Evolutionary conservation across 2,888 invertebrate genomes (phyloP), one percentile per base, ranked within the genome.

Genomic region (Venusia cambrica): DNA sequence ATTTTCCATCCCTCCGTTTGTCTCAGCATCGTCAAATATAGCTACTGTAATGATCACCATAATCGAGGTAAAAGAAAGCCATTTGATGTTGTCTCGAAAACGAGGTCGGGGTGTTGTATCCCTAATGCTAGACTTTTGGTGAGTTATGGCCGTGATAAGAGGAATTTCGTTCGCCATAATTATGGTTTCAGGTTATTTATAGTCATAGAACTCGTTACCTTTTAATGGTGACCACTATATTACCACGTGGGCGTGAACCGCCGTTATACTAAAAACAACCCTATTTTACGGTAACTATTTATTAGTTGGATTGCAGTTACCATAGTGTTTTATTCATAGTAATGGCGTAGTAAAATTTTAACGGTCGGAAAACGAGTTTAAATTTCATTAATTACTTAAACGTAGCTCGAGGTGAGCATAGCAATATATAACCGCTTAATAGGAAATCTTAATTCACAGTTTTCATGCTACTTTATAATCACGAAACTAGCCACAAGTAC

Each of bases 211-310:
- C 73, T 78, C 78, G 76, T 76, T 77, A 73, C 54, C 57, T 65
- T 74, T 80, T 78, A 77, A 79, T 79, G 78, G 70, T 80, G 71
- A 81, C 80, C 75, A 79, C 79, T 83, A 77, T 81, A 83, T 81
- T 81, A 80, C 73, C 49, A 55, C 41, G 62, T 56, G 70, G 77
- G 79, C 74, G 79, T 75, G 62, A 50, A 64, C 40, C 43, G 47
- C 51, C 55, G 58, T 60, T 54, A 54, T 54, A 59, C 50, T 56
- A 59, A 63, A 66, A 67, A 71, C 62, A 61, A 62, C 62, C 65
- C 62, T 57, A 60, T 62, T 66, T 66, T 67, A 64, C 60, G 51
- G 64, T 55, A 51, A 51, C 59, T 64, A 59, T 66, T 54, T 51
- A 45, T 45, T 59, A 45, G 49, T 51, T 28, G 46, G 43, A 57